Base-by-base conservation (phyloP, 2,888 invertebrate species). In the Trachelus iudaicus region DNA sequence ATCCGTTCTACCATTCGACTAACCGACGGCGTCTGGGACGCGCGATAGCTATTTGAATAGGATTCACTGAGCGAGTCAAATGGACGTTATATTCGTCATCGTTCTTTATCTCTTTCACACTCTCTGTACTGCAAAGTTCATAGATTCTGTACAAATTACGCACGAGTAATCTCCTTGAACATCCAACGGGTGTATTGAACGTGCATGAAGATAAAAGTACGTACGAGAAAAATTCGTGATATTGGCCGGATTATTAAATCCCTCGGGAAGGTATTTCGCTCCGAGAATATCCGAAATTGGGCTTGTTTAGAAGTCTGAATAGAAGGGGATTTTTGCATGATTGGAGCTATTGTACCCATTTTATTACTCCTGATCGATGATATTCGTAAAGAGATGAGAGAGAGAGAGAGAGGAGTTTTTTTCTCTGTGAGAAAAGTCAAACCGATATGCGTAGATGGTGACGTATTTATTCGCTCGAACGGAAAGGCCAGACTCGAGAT, bases 1-100 rank as follows among this genome's bases (percentile, higher is more conserved):
- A 74, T 80, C 75, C 4, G 6, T 40, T 79, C 80, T 81, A 79
- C 79, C 82, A 80, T 86, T 84, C 85, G 85, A 86, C 86, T 85
- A 86, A 86, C 82, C 82, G 83, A 81, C 84, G 83, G 83, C 80
- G 82, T 75, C 69, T 77, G 69, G 77, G 40, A 40, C 40, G 40
- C 15, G 40, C 40, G 40, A 15, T 15, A 40, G 15, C 1, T 79
- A 81, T 80, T 79, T 82, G 82, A 85, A 85, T 83, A 80, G 83
- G 81, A 81, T 81, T 77, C 78, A 31, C 79, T 69, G 80, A 79
- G 84, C 79, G 74, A 77, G 76, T 85, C 80, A 69, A 77, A 71
- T 31, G 74, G 73, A 37, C 37, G 40, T 69, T 75, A 40, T 1
- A 15, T 40, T 40, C 40, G 40, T 40, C 6, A 40, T 6, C 40